Conservation (phyloP, 2,888 invertebrate species). For the Drosophila infuscata region DNA sequence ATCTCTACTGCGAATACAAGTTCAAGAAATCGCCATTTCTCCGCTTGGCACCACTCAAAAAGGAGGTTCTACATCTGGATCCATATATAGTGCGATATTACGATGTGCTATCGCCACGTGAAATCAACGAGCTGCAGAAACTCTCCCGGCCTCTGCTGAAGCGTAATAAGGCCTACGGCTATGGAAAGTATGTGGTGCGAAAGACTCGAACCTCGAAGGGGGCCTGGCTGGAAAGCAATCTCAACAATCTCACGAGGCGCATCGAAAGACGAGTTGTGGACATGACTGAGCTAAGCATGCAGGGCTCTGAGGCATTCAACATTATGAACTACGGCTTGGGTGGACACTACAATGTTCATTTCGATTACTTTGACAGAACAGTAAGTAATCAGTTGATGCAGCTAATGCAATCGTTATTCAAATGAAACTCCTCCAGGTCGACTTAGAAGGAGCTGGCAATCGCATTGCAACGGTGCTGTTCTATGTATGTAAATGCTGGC, state of each 20-base stretch:
- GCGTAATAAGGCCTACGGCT: slow-evolving; percentile 54
- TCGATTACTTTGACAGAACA: slow-evolving; percentile 72
- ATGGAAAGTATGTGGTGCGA: slow-evolving; percentile 15
- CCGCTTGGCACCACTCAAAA: slow-evolving; percentile 78
- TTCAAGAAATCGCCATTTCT: slow-evolving; percentile 57
- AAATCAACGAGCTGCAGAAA: slow-evolving; percentile 66
- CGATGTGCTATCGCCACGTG: slow-evolving; percentile 69
- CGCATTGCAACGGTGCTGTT: slow-evolving; percentile 97
- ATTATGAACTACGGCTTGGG: slow-evolving; percentile 82
- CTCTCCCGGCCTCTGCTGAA: slow-evolving; percentile 60
- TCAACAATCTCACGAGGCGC: slow-evolving; percentile 42
- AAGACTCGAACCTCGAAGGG: slow-evolving; percentile 73
- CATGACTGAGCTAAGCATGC: slow-evolving; percentile 74
- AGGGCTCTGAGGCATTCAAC: slow-evolving; percentile 69
- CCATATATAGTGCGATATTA: slow-evolving; percentile 77
- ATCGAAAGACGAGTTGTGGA: slow-evolving; percentile 71
- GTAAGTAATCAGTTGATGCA: neutral
- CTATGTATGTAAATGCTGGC: slow-evolving; percentile 88
- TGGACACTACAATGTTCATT: slow-evolving; percentile 77
- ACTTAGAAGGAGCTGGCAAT: slow-evolving; percentile 86
- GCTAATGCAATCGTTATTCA: neutral
- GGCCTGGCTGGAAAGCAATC: slow-evolving; percentile 62
- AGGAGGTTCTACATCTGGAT: slow-evolving; percentile 69
- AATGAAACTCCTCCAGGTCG: neutral
- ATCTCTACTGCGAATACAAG: slow-evolving; percentile 68